Conservation (phyloP, 2,113 vertebrate species). For the Dinomys branickii region DNA sequence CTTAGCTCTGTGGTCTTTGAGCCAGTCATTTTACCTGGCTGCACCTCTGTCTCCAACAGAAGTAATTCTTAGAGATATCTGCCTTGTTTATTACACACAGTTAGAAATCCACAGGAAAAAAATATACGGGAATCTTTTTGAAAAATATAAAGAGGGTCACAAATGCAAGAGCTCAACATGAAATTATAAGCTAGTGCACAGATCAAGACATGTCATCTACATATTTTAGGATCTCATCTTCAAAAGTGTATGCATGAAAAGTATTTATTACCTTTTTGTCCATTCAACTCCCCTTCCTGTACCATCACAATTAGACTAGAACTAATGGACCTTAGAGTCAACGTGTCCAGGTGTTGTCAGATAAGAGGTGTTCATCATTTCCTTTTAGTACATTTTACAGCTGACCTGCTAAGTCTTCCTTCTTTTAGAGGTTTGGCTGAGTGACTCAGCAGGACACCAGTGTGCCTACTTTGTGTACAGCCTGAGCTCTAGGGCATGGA, state of each 20-base stretch:
- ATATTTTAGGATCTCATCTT: neutral
- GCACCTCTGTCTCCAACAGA: neutral
- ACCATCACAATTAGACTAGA: neutral
- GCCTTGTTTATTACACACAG: neutral
- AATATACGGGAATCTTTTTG: neutral
- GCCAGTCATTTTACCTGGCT: neutral
- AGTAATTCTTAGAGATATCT: neutral
- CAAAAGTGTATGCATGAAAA: neutral
- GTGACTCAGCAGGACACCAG: too few species aligned
- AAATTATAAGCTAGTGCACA: neutral
- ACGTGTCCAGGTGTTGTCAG: neutral
- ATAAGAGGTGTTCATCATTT: slow-evolving; percentile 25
- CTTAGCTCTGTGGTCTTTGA: neutral
- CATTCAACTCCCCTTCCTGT: neutral
- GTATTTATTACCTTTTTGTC: neutral
- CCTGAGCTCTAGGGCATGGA: too few species aligned
- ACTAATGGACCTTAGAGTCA: neutral
- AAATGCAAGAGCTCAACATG: neutral
- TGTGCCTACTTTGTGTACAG: too few species aligned
- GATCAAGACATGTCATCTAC: neutral
- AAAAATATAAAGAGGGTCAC: slow-evolving; percentile 7
- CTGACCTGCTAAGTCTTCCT: neutral
- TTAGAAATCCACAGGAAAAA: neutral
- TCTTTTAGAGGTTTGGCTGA: too few species aligned
- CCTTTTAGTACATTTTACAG: neutral